Evolutionary conservation across 2,888 invertebrate species (phyloP), one percentile per base, ranked within the genome.

Genomic region (Acanthacorydalis orientalis): DNA sequence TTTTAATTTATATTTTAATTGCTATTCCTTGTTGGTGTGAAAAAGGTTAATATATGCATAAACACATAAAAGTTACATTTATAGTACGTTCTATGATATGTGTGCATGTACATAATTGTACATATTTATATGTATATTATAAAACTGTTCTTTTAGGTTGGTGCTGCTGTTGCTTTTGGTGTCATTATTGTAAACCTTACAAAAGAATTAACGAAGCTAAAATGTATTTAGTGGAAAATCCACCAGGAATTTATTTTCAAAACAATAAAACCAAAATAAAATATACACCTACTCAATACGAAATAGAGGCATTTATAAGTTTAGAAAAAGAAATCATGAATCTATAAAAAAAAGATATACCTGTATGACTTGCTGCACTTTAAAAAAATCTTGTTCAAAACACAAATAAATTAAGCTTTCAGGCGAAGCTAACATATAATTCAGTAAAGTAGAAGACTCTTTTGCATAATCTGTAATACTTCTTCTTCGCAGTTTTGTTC

Each of bases 361-460:
- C 79, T 85, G 76, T 55, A 87, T 76, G 50, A 89, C 84, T 66
- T 85, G 78, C 56, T 78, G 77, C 0, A 85, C 86, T 65, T 82
- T 80, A 7, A 73, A 71, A 53, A 81, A 79, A 59, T 86, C 80
- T 50, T 78, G 75, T 56, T 82, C 79, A 39, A 90, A 68, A 40
- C 86, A 86, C 60, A 83, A 70, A 37, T 80, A 74, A n/a, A 87
- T 77, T 41, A 89, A 67, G 52, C 80, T 79, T 53, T 80, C 79
- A 1, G 83, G 81, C 32, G 83, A 75, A 8, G 85, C 78, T 46
- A 89, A 60, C 85, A 90, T 81, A 46, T 75, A 73, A 40, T 75
- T 73, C 46, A 80, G 67, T 52, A 79, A 70, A 10, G 38, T 41
- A 34, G 38, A 37, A 16, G 38, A 32, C n/a, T 37, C 16, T 8